These are phyloP conservation scores for Ploceus nigricollis DNA, from an alignment of 2,113 vertebrate genomes.

Conservation along the genomic window DNA sequence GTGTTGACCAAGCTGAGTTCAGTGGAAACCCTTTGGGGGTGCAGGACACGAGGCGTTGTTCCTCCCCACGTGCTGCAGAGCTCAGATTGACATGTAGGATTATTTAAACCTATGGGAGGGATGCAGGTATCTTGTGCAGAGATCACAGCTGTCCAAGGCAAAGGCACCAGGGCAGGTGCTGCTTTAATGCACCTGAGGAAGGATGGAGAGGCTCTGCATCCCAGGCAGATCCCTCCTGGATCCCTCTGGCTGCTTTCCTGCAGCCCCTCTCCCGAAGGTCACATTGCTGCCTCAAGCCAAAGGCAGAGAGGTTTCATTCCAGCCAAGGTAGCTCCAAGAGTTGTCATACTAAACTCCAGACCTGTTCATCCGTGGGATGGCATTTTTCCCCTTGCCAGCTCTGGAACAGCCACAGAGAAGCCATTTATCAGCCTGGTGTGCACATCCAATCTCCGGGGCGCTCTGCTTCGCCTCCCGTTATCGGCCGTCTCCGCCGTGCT, in stretches of 20 bases:
- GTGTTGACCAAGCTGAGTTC: not conserved
- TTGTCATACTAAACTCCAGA: not conserved
- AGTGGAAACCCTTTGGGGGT: not conserved
- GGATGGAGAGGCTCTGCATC: not conserved
- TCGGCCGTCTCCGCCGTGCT: not conserved
- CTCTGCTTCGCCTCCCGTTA: conserved; percentile 1
- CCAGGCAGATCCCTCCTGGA: not conserved
- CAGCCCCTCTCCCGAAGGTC: not conserved
- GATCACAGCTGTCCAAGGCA: accelerated
- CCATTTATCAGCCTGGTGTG: not conserved
- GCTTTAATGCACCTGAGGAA: not conserved
- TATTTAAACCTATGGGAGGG: not conserved
- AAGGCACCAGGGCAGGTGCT: not conserved
- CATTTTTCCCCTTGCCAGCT: not conserved
- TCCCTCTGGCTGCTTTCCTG: not conserved
- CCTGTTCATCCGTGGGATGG: not conserved
- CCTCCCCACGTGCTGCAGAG: not conserved
- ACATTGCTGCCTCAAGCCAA: not conserved
- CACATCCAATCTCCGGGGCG: conserved; percentile 1
- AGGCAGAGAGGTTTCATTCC: not conserved
- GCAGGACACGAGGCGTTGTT: accelerated
- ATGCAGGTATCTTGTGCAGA: not conserved
- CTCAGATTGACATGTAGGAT: accelerated
- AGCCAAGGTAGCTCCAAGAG: not conserved
- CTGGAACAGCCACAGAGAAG: conserved; percentile 5